Base-by-base conservation (phyloP, 1,140 invertebrate genomes). In the Drosophila kanapiae region DNA sequence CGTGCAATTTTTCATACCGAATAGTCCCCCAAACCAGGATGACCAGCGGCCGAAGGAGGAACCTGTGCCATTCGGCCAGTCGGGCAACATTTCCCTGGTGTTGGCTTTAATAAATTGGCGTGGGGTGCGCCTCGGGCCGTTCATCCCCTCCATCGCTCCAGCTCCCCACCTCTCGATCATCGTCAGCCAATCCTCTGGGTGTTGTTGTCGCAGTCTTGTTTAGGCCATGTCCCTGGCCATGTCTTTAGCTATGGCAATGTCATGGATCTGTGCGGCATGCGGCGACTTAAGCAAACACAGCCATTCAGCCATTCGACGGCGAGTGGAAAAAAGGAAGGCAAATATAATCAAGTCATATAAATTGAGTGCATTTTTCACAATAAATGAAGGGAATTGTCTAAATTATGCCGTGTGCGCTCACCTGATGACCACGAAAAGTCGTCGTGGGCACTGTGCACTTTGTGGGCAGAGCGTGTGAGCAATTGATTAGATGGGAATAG, bases 271-370 rank as follows among this genome's bases (percentile, higher is more conserved):
- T 57, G 51, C 45, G 70, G 70, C 70, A 45, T 43, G 70, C 48
- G 60, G 67, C 77, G 59, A 78, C 69, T 84, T 90, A 62, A 90
- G 85, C 85, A 90, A 90, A 90, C 81, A 88, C 58, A 79, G 77
- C 80, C 64, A 77, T 48, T 69, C 61, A 74, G 77, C 80, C 63
- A 68, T 54, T 69, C 54, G 56, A 60, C 42, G 53, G 63, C 56
- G 40, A 67, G 42, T 53, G 48, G 33, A 33, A 56, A 60, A 59
- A 68, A 57, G 40, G 33, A 53, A 88, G 76, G 82, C 84, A 76
- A 80, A 79, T 90, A 90, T 90, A 90, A 90, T 90, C 85, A 90
- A 90, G 85, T 90, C 85, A 85, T 90, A 90, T 90, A 90, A 90
- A 90, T 90, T 90, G 86, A 90, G 78, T 91, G 75, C 81, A 90